Evolutionary conservation across 2,113 vertebrate genomes (phyloP).

Genomic region (Chlorodrepanis virens): DNA sequence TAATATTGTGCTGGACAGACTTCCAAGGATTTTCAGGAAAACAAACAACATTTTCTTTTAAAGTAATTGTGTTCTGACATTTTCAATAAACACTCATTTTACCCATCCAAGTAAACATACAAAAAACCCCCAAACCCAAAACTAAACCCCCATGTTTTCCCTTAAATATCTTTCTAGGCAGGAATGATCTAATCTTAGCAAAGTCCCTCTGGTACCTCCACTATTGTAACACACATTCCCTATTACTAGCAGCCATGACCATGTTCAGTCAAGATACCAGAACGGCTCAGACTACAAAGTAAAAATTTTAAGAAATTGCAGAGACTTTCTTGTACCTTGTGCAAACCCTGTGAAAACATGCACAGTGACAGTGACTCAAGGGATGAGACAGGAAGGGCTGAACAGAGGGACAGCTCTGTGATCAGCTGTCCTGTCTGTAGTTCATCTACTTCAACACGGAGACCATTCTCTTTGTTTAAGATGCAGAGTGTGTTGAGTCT

Average conservation of each 20-base stretch:
- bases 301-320: neutral
- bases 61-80: neutral
- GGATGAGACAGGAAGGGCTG: neutral
- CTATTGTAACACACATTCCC: neutral
- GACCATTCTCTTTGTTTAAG: neutral
- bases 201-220: neutral
- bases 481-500: neutral
- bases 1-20: neutral
- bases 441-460: neutral
- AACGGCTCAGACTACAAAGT: neutral
- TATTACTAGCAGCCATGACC: constrained; percentile 23
- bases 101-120: neutral
- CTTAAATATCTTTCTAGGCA: constrained; percentile 30
- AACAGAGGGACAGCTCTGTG: neutral
- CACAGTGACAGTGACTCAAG: neutral
- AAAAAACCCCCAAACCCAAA: neutral
- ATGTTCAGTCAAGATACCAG: neutral
- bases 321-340: neutral
- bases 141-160: neutral
- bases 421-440: neutral
- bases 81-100: neutral
- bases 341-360: neutral
- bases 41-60: neutral
- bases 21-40: constrained; percentile 12
- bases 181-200: constrained; percentile 17